phyloP scores from a whole-genome alignment of 2,888 invertebrate genomes.

The Cyclophora albipunctata region DNA sequence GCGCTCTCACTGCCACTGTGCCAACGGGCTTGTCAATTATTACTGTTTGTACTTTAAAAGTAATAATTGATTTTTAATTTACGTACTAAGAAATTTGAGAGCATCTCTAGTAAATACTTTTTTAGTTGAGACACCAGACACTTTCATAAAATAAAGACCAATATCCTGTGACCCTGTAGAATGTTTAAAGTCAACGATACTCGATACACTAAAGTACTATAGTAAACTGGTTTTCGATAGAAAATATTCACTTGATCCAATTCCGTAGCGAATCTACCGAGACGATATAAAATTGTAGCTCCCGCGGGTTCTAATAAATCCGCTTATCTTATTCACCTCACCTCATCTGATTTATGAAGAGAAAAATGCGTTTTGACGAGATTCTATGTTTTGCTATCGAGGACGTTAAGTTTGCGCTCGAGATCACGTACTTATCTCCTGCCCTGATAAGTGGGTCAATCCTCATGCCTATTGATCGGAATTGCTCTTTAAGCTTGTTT shows the following conservation, averaged over 20 bases:
- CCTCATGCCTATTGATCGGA: neutral
- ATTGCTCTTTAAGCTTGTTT: too few relatives aligned
- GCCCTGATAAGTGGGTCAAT: slow-evolving; percentile 7
- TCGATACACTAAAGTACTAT: neutral
- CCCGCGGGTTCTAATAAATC: slow-evolving; percentile 42
- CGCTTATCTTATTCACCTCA: slow-evolving; percentile 27
- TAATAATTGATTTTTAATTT: too few relatives aligned
- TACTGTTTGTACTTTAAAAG: too few relatives aligned
- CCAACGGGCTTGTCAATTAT: too few relatives aligned
- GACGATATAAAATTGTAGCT: slow-evolving; percentile 42
- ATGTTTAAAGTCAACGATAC: too few relatives aligned
- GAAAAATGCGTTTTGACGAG: slow-evolving; percentile 17
- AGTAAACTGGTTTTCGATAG: slow-evolving; percentile 14
- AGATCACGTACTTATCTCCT: slow-evolving; percentile 10
- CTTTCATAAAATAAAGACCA: too few relatives aligned
- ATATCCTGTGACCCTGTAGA: too few relatives aligned
- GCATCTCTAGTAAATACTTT: too few relatives aligned
- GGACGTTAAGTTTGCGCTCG: slow-evolving; percentile 8
- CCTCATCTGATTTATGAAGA: slow-evolving; percentile 16
- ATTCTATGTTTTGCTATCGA: slow-evolving; percentile 8
- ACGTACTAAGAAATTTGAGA: too few relatives aligned
- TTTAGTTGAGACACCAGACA: too few relatives aligned
- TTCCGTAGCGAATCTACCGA: slow-evolving; percentile 29
- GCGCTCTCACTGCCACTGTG: too few relatives aligned
- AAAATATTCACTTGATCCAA: slow-evolving; percentile 44